A percentile compares a stretch with the other conserved stretches of the same genome.
Evolutionary conservation across 2,797 vertebrate genomes (phyloP).

Genomic region (Poecilia gillii): DNA sequence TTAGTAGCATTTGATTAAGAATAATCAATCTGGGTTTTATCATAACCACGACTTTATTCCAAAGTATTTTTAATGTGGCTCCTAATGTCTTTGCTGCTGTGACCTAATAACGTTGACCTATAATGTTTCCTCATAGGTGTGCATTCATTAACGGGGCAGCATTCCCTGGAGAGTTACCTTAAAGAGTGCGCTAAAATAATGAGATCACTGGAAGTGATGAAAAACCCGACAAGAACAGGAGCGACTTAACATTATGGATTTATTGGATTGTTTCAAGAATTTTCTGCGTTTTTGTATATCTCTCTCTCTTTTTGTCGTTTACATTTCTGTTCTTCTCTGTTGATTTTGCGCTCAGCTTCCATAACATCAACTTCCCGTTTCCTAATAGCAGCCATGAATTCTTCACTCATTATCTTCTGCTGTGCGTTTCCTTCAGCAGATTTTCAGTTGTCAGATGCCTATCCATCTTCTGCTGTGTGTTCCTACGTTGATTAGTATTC

Average conservation of each 20-base stretch:
- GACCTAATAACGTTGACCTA: neutral
- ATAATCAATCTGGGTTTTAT: neutral
- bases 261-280: neutral
- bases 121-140: neutral
- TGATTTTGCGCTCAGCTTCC: slow-evolving; percentile 1
- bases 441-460: neutral
- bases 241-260: neutral
- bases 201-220: neutral
- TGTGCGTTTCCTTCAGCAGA: neutral
- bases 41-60: neutral
- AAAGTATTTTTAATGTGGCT: neutral
- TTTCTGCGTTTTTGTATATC: neutral
- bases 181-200: neutral
- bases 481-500: neutral
- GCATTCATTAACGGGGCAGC: neutral
- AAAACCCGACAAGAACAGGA: neutral
- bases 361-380: neutral
- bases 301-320: neutral
- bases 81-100: neutral
- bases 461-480: neutral
- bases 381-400: slow-evolving; percentile 1
- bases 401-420: neutral
- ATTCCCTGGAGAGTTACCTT: neutral
- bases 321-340: neutral
- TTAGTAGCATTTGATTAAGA: neutral